Base-by-base conservation (phyloP, 2,113 vertebrate genomes). In the Cyrtonyx montezumae region DNA sequence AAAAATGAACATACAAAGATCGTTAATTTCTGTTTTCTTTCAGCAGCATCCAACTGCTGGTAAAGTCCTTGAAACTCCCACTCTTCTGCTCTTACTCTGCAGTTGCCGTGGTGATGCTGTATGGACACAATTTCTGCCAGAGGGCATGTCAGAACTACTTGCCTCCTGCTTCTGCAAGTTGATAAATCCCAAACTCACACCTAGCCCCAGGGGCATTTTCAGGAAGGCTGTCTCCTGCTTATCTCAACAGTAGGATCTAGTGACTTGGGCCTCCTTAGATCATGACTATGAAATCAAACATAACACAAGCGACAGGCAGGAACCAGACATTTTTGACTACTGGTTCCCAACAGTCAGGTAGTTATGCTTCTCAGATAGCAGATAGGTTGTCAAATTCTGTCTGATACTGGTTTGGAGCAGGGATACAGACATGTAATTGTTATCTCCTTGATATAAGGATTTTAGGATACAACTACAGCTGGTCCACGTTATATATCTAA, bases 81-180 rank as follows among this genome's bases (percentile, higher is more conserved):
- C 36, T 91, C 90, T 71, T 4, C 77, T 90, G 51, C 69, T 94
- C 36, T 90, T 82, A 93, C 37, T 76, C 85, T 78, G 65, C 46
- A 88, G 90, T 71, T 93, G 90, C 80, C 77, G 69, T 70, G 78
- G 56, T 37, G 69, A 76, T 91, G n/a, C 76, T 88, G 28, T 68
- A 84, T 86, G 3, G 68, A 77, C 66, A 65, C 11, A 83, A 61
- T 20, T 86, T 69, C 79, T 96, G 86, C 90, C 86, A 95, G 61
- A 4, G 11, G 93, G 92, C 96, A 78, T 96, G 95, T 94, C 90
- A 94, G 93, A 81, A 96, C 95, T 71, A 40, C 65, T 58, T 83
- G 40, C 4, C 1, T 88, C 88, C 74, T 88, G 77, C 61, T 90
- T 83, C 22, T 80, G n/a, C 1, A 5, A 95, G 90, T 74, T 8